Evolutionary conservation across 2,888 invertebrate species (phyloP).

Genomic region (Acleris laterana): DNA sequence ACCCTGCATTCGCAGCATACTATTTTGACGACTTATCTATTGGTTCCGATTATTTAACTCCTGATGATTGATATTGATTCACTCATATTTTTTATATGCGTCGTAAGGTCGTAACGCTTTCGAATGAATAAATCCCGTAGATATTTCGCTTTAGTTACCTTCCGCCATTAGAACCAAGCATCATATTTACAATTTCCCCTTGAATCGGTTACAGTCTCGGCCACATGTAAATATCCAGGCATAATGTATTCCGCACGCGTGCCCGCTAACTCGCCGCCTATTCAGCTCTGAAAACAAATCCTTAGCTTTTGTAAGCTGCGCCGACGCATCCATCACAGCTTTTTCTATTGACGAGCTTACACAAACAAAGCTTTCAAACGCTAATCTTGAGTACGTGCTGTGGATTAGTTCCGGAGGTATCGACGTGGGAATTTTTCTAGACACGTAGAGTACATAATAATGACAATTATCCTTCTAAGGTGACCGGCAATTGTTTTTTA

Average conservation of each 20-base stretch:
- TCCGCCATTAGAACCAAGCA: neutral
- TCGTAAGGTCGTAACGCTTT: no score
- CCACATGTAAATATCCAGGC: conserved; percentile 50
- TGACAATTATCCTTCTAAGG: conserved; percentile 15
- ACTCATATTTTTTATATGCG: no score
- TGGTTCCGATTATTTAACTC: no score
- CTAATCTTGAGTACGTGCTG: conserved; percentile 77
- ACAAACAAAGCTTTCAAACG: conserved; percentile 82
- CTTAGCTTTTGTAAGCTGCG: conserved; percentile 64
- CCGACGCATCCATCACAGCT: conserved; percentile 71
- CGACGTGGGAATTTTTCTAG: conserved; percentile 71
- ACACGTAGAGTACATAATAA: conserved; percentile 15
- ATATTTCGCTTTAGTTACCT: no score
- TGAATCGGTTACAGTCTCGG: conserved; percentile 32
- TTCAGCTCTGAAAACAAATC: conserved; percentile 81
- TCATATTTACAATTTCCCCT: conserved; percentile 8
- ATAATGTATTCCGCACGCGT: conserved; percentile 78
- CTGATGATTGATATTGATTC: no score
- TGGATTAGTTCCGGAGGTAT: conserved; percentile 71
- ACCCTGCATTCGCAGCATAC: no score
- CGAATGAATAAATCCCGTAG: no score
- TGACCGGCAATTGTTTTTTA: neutral
- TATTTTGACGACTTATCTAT: no score
- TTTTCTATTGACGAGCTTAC: conserved; percentile 80
- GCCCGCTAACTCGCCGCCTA: conserved; percentile 70